Evolutionary conservation across 2,113 vertebrate species (phyloP).

Genomic region (Arvicanthis niloticus): DNA sequence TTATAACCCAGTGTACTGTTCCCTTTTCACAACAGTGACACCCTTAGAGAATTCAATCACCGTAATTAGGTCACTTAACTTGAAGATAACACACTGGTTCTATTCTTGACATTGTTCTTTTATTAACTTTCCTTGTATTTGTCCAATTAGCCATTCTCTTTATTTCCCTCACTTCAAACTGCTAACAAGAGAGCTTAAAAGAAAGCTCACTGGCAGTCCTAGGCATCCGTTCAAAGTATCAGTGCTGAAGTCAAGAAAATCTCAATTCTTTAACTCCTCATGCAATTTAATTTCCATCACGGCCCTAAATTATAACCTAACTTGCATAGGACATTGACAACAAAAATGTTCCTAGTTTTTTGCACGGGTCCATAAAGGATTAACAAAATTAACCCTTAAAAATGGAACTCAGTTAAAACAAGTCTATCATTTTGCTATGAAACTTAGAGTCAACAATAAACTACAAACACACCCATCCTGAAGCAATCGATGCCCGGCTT

Average conservation of each 20-base stretch:
- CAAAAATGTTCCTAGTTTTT: constrained; percentile 26
- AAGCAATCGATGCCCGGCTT: not conserved
- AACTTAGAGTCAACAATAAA: not conserved
- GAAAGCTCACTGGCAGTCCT: not conserved
- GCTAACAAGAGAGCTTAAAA: not conserved
- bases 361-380: not conserved
- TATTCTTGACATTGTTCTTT: not conserved
- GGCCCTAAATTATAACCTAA: constrained; percentile 8
- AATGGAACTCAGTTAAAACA: not conserved
- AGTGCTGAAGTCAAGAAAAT: not conserved
- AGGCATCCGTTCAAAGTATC: not conserved
- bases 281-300: not conserved
- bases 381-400: not conserved
- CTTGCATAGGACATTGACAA: not conserved
- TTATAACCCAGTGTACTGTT: not conserved
- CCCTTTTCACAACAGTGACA: not conserved
- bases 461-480: not conserved
- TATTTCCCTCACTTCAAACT: not conserved
- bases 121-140: not conserved
- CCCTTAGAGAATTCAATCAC: not conserved
- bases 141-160: not conserved
- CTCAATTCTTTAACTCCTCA: not conserved
- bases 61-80: constrained; percentile 4
- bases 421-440: constrained; percentile 12
- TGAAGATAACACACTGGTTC: not conserved